Base-by-base conservation (phyloP, 2,113 vertebrate genomes). In the Embiotoca jacksoni region DNA sequence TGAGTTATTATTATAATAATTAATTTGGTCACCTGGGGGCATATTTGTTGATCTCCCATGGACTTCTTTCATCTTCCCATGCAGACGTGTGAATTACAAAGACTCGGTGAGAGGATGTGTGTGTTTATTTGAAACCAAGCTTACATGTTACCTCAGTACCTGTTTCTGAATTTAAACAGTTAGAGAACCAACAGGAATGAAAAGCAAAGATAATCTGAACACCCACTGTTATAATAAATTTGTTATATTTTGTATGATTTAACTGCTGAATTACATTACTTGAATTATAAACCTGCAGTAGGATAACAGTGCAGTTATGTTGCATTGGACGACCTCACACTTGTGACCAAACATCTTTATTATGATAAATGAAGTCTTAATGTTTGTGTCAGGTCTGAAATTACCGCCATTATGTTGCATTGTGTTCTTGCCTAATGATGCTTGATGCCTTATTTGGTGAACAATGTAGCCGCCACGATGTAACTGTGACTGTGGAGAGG, bases 351-450 rank as follows among this genome's bases (percentile, higher is more conserved):
- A 46, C 10, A 3, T 36, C 65, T 78, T 88, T 46, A 78, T 72
- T 44, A 52, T 84, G 79, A 88, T 86, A n/a, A 84, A 92, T 89
- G 6, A 84, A 71, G 62, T 63, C 58, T 68, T 85, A 76, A 86
- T 86, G 79, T 74, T 82, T 46, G 47, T 85, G 81, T 79, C 87
- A 70, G 7, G 53, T 60, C 72, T 75, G 59, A 75, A 89, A 89
- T 84, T 77, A 74, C 78, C 55, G 72, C 62, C 67, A 83, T 87
- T 89, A 84, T 56, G 58, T 14, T 32, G 37, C 56, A 55, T 79
- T 74, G 77, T 87, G 60, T 71, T 66, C 13, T 14, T 13, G 85
- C 75, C 53, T 78, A 88, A 89, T 75, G 79, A 80, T 50, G 81
- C 77, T 31, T n/a, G 31, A 5, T 56, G 52, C 78, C 62, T 64